These are phyloP conservation scores for Apostichopus leukothele DNA, from an alignment of 53 echinoderm and acorn worm genomes.

Conservation along the genomic window DNA sequence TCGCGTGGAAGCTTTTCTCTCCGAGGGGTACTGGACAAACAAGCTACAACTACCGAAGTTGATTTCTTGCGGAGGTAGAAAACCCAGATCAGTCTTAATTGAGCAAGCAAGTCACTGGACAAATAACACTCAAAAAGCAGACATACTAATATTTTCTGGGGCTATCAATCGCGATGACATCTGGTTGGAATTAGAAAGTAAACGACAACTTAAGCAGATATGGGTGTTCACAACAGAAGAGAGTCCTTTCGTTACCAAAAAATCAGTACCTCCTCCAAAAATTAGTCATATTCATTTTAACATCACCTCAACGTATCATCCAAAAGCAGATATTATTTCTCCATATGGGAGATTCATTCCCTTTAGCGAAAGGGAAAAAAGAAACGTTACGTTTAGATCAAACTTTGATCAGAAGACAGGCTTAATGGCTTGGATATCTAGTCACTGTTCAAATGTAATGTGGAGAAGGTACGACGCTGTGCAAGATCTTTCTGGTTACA, in stretches of 20 bases:
- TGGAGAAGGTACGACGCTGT: conserved; percentile 66
- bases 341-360: neutral
- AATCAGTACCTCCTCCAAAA: neutral
- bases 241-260: neutral
- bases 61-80: too few species aligned
- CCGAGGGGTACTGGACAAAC: too few species aligned
- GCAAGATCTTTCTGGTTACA: conserved; percentile 28
- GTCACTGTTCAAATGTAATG: conserved; percentile 60
- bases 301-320: neutral
- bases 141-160: neutral
- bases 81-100: too few species aligned
- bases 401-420: conserved; percentile 19
- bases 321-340: neutral
- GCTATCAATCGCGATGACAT: too few species aligned
- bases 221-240: conserved; percentile 32
- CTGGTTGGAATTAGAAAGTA: neutral
- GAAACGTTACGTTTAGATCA: neutral
- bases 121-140: neutral
- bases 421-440: conserved; percentile 63
- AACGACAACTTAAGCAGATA: neutral
- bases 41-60: too few species aligned
- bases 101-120: too few species aligned
- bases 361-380: neutral
- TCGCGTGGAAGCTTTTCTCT: too few species aligned
- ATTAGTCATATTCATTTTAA: neutral